A percentile compares a stretch with the other conserved stretches of the same genome.
Evolutionary conservation across 1,140 invertebrate genomes (phyloP).

Genomic region (Drosophila asahinai): DNA sequence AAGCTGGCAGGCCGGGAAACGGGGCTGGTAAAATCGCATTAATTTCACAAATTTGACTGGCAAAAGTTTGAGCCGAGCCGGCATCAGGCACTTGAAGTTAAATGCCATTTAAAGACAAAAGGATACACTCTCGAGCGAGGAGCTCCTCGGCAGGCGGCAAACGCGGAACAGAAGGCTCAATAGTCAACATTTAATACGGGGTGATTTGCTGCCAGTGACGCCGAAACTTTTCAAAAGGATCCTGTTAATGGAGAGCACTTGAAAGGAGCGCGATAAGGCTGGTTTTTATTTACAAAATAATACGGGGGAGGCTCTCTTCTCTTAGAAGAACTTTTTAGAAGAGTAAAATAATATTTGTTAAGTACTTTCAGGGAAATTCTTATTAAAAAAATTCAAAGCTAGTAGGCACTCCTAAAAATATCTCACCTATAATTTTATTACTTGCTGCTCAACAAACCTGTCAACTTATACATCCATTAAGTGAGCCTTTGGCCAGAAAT

Average conservation of each 20-base stretch:
- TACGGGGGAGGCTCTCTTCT: too few species aligned
- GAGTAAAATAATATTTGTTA: not conserved
- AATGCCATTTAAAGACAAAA: slow-evolving; percentile 79
- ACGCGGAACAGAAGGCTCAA: slow-evolving; percentile 33
- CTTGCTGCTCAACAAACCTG: not conserved
- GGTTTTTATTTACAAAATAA: not conserved
- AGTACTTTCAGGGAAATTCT: too few species aligned
- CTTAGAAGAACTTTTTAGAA: not conserved
- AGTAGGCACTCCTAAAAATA: not conserved
- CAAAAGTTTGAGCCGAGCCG: slow-evolving; percentile 65
- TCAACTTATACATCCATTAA: not conserved
- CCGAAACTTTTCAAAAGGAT: slow-evolving; percentile 12
- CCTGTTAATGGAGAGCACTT: slow-evolving; percentile 8
- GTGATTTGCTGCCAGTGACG: slow-evolving; percentile 22
- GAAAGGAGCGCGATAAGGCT: not conserved
- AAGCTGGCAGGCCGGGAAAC: not conserved
- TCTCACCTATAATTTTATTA: not conserved
- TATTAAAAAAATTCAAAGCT: too few species aligned
- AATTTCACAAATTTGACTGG: slow-evolving; percentile 81
- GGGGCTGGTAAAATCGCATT: slow-evolving; percentile 66
- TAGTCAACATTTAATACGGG: slow-evolving; percentile 29
- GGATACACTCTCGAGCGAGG: slow-evolving; percentile 44
- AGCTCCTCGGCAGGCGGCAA: slow-evolving; percentile 1
- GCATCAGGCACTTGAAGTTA: slow-evolving; percentile 72
- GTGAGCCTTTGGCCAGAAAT: not conserved